Base-by-base conservation (phyloP, 1,140 invertebrate species). In the Zaprionus camerounensis region DNA sequence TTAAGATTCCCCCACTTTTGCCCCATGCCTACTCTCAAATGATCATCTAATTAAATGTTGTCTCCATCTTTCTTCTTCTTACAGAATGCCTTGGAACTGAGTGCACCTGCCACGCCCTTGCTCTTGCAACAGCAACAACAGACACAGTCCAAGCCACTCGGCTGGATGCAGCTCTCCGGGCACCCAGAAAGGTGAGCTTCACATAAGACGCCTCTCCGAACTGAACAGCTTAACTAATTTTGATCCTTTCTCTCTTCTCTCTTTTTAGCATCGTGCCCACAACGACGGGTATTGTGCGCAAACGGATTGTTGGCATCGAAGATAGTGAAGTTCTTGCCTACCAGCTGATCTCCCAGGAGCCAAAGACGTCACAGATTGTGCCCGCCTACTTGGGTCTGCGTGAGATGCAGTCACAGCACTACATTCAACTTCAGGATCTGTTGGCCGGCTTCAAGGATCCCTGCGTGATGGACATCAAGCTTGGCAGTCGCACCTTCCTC, bases 121-220 rank as follows among this genome's bases (percentile, higher is more conserved):
- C 93, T 98, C 31, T 92, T 98, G 56, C 87, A 92, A 65, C 91
- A 91, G 78, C 80, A 92, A 59, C 91, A 88, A 56, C 85, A 90
- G 55, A 84, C 73, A 15, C 91, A 96, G 70, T 93, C 93, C 3
- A 92, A 96, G 70, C 93, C 94, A 44, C 95, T 95, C 75, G 95
- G 95, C 36, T 99, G 98, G 98, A 96, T 99, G 92, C 98, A 99
- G 93, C 93, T 99, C 55, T 97, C 98, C 15, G 98, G 98, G 0
- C 98, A 99, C 93, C 96, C 96, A 65, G 97, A 98, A 76, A 93
- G 91, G 91, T 92, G 75, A 67, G 64, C 12, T 41, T 58, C 24
- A 6, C 34, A n/a, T 11, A 12, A 6, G n/a, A n/a, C 5, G 6
- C 36, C 1, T 7, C 11, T 6, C 7, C 2, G 22, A 17, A 7